Base-by-base conservation (phyloP, 2,113 vertebrate species). In the Craseonycteris thonglongyai region DNA sequence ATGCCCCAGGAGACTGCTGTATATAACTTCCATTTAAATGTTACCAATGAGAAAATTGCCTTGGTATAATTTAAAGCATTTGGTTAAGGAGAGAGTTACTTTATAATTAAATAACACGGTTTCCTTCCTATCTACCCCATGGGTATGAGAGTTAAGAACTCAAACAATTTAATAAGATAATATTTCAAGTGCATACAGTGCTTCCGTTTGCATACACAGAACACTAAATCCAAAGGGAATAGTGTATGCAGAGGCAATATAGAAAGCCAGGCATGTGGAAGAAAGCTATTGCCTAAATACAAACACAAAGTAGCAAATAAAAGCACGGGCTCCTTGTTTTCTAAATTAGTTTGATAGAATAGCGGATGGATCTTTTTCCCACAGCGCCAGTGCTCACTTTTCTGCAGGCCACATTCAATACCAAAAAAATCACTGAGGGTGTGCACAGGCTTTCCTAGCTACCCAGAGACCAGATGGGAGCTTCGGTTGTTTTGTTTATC, bases 131-230 rank as follows among this genome's bases (percentile, higher is more conserved):
- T 95, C 91, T 94, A 94, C 92, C 82, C 90, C 95, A 87, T 97
- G 91, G 81, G 90, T 86, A 78, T 83, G 88, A 90, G 95, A 96
- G 71, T 93, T 97, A 95, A 96, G 95, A 94, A 94, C 84, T 93
- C 95, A 96, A 96, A 92, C 95, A 95, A 75, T 95, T 94, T 97
- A 97, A 96, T 96, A 93, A 96, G 95, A 88, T 97, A 94, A 97
- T 97, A 96, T 95, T 97, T 97, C 97, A 97, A 93, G 58, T 22
- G 22, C 65, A 90, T 82, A 84, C 14, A 84, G 45, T 87, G 69
- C 75, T 94, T 95, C 63, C 82, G 74, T 95, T 86, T 89, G 56
- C 74, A 69, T 92, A 47, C 7, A 33, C 65, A 59, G 84, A 56
- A 13, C 66, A 61, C 66, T 54, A 84, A 95, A 83, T 90, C 93